Percentiles rank a stretch among this genome's conserved stretches.
These are phyloP conservation scores for Tipula lateralis DNA, from an alignment of 2,888 invertebrate species.

Conservation along the genomic window DNA sequence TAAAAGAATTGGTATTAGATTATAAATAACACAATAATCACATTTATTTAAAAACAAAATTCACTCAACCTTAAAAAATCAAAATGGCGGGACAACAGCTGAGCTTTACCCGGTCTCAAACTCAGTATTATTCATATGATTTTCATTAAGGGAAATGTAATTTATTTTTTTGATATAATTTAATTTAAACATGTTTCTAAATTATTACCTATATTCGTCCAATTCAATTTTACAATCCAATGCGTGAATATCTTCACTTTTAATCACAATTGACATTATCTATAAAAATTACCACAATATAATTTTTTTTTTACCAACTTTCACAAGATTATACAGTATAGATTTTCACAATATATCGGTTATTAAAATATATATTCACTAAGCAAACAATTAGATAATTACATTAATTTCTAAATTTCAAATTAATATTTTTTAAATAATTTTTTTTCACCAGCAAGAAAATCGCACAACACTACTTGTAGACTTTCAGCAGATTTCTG, in stretches of 20 bases:
- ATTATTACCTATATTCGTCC: slow-evolving; percentile 8
- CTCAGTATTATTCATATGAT: neutral
- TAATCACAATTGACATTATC: slow-evolving; percentile 31
- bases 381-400: neutral
- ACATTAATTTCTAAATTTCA: neutral
- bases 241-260: slow-evolving; percentile 29
- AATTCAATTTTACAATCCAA: slow-evolving; percentile 26
- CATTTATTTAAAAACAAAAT: neutral
- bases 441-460: slow-evolving; percentile 39
- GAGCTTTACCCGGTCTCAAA: slow-evolving; percentile 37
- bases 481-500: slow-evolving; percentile 58
- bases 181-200: neutral
- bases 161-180: neutral
- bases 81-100: slow-evolving; percentile 41
- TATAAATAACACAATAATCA: neutral
- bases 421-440: neutral
- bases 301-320: neutral
- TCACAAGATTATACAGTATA: neutral
- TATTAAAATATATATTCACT: neutral
- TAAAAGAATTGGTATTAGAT: neutral
- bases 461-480: slow-evolving; percentile 50
- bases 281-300: neutral
- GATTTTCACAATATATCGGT: slow-evolving; percentile 14
- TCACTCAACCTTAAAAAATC: slow-evolving; percentile 33
- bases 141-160: neutral